These are phyloP conservation scores for Littorina saxatilis DNA, from an alignment of 1,140 invertebrate genomes.

Conservation along the genomic window DNA sequence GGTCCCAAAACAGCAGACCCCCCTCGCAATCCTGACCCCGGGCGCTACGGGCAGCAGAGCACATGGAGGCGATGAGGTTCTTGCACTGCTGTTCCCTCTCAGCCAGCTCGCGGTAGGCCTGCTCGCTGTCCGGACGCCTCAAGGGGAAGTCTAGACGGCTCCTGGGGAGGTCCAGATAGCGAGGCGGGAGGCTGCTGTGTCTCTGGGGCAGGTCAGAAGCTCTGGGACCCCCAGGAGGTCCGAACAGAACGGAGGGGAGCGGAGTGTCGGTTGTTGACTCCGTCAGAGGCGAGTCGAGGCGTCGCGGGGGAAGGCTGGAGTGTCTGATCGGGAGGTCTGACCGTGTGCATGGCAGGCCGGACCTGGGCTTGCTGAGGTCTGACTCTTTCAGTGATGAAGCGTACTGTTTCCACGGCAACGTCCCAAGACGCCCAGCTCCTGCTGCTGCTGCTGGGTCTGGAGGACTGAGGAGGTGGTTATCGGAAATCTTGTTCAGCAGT, in stretches of 20 bases:
- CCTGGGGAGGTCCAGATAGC: conserved; percentile 13
- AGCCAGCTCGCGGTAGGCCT: conserved; percentile 12
- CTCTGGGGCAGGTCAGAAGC: background rate
- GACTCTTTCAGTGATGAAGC: conserved; percentile 10
- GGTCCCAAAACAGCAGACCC: background rate
- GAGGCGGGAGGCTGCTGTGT: background rate
- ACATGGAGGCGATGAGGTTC: conserved; percentile 7
- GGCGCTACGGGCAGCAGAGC: background rate
- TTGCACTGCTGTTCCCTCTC: conserved; percentile 11
- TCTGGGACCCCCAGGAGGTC: too few relatives aligned
- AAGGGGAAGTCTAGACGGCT: conserved; percentile 8
- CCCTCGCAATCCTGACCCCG: background rate
- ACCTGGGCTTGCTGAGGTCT: conserved; percentile 13
- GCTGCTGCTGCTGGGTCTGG: background rate
- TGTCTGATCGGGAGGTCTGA: background rate
- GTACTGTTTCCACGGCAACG: background rate
- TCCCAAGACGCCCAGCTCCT: background rate
- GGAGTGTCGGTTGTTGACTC: background rate
- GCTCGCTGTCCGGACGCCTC: conserved; percentile 18
- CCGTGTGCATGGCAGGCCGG: conserved; percentile 5
- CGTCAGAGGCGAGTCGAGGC: background rate
- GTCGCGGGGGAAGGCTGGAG: conserved; percentile 9
- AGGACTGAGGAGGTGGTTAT: background rate
- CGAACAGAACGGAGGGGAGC: background rate
- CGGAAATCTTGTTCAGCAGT: too few relatives aligned